Percentiles rank a stretch among this genome's conserved stretches.
These are phyloP conservation scores for Chaetoderma sp. DNA, from an alignment of 2,888 invertebrate species.

Conservation along the genomic window DNA sequence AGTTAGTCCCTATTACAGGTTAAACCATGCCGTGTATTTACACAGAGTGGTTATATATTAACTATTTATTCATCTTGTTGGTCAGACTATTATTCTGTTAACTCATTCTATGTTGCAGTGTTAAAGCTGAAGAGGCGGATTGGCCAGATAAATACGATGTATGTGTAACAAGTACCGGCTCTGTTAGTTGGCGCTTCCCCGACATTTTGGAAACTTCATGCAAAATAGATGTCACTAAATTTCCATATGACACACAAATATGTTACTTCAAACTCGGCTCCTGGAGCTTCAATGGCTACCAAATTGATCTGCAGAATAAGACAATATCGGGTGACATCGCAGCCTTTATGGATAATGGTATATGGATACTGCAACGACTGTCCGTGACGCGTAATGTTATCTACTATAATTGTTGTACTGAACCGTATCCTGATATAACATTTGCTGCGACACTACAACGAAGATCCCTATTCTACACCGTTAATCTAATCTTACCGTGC, in stretches of 20 bases:
- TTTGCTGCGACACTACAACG: constrained; percentile 16
- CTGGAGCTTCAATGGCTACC: background rate
- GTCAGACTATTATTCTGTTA: no score
- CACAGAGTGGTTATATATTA: no score
- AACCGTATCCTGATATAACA: constrained; percentile 19
- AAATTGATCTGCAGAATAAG: background rate
- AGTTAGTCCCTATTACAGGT: background rate
- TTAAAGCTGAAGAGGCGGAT: background rate
- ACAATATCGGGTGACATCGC: background rate
- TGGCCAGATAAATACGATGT: background rate
- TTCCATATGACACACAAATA: constrained; percentile 8
- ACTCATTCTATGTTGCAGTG: no score
- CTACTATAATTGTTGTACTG: constrained; percentile 13
- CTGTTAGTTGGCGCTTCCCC: background rate
- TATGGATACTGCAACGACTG: constrained; percentile 5
- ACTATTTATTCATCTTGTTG: no score
- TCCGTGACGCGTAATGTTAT: background rate
- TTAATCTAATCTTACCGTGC: constrained; percentile 44
- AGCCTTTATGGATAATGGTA: constrained; percentile 12
- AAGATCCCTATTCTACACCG: constrained; percentile 40
- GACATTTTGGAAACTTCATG: background rate
- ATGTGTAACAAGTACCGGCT: background rate
- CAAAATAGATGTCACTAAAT: constrained; percentile 1
- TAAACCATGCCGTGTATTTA: no score
- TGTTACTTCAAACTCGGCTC: constrained; percentile 18